These are phyloP conservation scores for Toxotes lorentzi DNA, from an alignment of 2,797 vertebrate species.

Conservation along the genomic window DNA sequence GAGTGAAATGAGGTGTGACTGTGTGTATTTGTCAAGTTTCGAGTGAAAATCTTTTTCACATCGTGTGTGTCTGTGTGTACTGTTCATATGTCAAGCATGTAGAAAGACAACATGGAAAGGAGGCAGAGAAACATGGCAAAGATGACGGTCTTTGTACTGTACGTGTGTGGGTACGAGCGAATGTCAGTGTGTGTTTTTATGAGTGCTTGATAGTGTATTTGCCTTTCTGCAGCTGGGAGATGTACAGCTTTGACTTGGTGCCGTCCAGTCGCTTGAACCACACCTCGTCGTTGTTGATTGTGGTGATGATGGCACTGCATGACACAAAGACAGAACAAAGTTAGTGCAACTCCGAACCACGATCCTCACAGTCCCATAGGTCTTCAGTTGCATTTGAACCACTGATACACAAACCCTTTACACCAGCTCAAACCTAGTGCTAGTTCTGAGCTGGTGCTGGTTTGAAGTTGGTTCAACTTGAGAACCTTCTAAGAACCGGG, in stretches of 20 bases:
- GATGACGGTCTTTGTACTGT: constrained; percentile 8
- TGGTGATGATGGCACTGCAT: constrained; percentile 95
- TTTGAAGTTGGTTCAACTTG: no score
- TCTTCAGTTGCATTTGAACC: no score
- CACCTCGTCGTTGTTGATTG: constrained; percentile 98
- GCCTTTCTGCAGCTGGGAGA: constrained; percentile 99
- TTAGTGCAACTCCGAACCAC: not conserved
- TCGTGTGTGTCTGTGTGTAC: constrained; percentile 60
- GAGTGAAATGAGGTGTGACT: constrained; percentile 1
- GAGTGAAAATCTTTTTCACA: not conserved
- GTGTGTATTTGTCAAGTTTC: not conserved
- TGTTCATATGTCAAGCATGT: constrained; percentile 51
- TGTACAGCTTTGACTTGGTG: constrained; percentile 98
- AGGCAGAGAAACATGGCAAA: constrained; percentile 33
- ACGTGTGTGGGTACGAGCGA: not conserved
- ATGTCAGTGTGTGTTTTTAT: constrained; percentile 61
- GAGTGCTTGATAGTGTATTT: constrained; percentile 98
- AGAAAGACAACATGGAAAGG: constrained; percentile 20
- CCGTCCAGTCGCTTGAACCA: constrained; percentile 98
- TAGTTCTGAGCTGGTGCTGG: no score
- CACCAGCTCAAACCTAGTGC: no score
- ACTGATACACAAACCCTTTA: no score
- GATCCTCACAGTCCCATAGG: not conserved
- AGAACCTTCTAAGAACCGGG: no score
- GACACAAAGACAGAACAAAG: constrained; percentile 19